Evolutionary conservation across 2,888 invertebrate genomes (phyloP).

Genomic region (Heteromurus nitidus): DNA sequence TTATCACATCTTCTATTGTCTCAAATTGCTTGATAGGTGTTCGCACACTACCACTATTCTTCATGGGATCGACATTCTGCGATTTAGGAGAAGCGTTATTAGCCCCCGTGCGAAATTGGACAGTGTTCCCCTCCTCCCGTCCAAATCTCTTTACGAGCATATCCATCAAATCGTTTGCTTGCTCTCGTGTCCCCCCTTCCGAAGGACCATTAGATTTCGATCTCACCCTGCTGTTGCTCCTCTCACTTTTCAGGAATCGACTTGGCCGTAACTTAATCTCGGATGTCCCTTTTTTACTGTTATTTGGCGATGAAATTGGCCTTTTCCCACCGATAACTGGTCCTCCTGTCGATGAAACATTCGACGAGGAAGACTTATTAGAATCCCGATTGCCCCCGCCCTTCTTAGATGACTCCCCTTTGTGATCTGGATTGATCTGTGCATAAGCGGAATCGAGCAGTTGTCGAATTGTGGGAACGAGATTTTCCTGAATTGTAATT

Average conservation of each 20-base stretch:
- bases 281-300: not conserved
- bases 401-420: not conserved
- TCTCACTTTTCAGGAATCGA: not conserved
- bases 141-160: not conserved
- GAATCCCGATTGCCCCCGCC: not conserved
- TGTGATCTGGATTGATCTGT: not conserved
- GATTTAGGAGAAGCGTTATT: not conserved
- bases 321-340: too few relatives aligned
- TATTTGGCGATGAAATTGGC: not conserved
- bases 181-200: not conserved
- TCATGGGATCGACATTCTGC: not conserved
- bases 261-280: not conserved
- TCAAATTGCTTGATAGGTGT: slow-evolving; percentile 12
- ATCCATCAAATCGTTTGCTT: not conserved
- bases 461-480: not conserved
- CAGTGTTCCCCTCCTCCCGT: not conserved
- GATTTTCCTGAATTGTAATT: too few relatives aligned
- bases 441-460: not conserved
- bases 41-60: not conserved
- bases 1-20: slow-evolving; percentile 32
- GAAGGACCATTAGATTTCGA: not conserved
- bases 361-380: not conserved
- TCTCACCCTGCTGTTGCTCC: not conserved
- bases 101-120: too few relatives aligned
- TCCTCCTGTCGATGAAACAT: slow-evolving; percentile 5